Evolutionary conservation across 2,797 vertebrate species (phyloP), one percentile per base, ranked within the genome.

Genomic region (Pipistrellus nathusii): DNA sequence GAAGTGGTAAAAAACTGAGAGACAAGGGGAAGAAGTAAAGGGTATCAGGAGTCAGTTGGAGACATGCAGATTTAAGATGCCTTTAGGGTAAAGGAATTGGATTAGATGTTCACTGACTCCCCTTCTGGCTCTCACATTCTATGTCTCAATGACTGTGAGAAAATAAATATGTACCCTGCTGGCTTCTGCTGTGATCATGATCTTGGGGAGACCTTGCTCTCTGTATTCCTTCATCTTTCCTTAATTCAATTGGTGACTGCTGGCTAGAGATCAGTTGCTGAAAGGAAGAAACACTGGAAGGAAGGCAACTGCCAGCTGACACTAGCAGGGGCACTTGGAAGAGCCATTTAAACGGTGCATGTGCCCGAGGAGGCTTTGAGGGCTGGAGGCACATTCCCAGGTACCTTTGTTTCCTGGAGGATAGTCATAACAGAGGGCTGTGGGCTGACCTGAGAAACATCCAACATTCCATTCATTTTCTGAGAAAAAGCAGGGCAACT

Each of bases 251-350:
- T 73, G 94, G 90, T 94, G 66, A 41, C 59, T 91, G 48, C 82
- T 88, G 27, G 88, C 92, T 93, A 91, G 93, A 94, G 88, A 91
- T 85, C 76, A 20, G 72, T 85, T 82, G 80, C 94, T 93, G 78
- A 23, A 41, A 90, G 95, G 95, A 92, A 91, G 68, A 46, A 89
- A 85, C 25, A 35, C 5, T 0, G 4, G 35, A 66, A 89, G 57
- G 85, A 38, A 97, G 82, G 82, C 94, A 94, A 88, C 0, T 94
- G 0, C 87, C 76, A 91, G 95, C 92, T 8, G 8, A 94, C 92
- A 86, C 82, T 95, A 94, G 88, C 93, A 94, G 94, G 84, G 82
- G 83, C 3, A 87, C 78, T 93, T 93, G 85, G 80, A 91, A 87
- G 90, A 96, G 41, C 80, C 41, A 85, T 95, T 75, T 35, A 83